These are phyloP conservation scores for Cisticola juncidis DNA, from an alignment of 2,113 vertebrate genomes.

Conservation along the genomic window DNA sequence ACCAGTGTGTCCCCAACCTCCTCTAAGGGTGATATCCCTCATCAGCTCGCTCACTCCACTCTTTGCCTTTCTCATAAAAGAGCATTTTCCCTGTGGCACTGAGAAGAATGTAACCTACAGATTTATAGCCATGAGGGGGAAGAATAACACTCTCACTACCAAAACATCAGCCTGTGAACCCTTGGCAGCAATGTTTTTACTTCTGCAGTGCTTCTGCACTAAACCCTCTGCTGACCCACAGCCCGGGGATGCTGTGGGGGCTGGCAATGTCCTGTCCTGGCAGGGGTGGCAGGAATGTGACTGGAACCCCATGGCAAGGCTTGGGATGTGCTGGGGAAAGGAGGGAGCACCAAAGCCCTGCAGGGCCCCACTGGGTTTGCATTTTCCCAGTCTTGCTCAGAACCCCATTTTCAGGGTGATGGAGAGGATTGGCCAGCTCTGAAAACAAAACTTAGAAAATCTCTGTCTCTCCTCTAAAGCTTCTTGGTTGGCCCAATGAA, in stretches of 20 bases:
- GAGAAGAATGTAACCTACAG: neutral
- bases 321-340: neutral
- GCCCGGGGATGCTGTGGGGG: neutral
- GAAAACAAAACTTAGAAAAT: neutral
- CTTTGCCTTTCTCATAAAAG: neutral
- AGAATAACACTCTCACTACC: neutral
- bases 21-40: neutral
- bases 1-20: neutral
- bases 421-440: neutral
- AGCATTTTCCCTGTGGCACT: neutral
- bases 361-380: neutral
- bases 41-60: neutral
- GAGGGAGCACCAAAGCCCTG: neutral
- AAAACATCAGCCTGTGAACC: neutral
- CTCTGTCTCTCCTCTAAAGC: neutral
- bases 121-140: neutral
- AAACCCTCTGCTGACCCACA: neutral
- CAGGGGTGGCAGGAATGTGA: neutral
- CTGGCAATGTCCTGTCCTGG: neutral
- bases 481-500: neutral
- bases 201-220: neutral
- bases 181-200: neutral
- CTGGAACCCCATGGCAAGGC: neutral
- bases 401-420: rapidly evolving
- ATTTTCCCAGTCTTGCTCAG: neutral